A percentile compares a stretch with the other conserved stretches of the same genome.
Conservation (phyloP, 1,140 invertebrate genomes). For the Magallana ariakensis region DNA sequence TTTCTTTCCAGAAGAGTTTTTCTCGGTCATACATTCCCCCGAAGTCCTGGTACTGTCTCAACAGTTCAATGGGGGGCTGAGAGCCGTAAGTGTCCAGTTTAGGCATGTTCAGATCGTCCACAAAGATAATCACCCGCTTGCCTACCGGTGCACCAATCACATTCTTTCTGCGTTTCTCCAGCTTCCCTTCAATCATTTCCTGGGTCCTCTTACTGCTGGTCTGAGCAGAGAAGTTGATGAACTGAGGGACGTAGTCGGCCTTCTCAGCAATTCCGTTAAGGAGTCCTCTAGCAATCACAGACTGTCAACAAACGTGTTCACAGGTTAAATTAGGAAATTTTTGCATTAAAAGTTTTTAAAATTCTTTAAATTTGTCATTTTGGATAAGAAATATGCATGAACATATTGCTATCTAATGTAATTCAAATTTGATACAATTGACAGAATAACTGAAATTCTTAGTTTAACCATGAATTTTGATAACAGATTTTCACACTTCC, state of each 20-base stretch:
- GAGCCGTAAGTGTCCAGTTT: slow-evolving; percentile 80
- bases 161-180: slow-evolving; percentile 80
- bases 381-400: too few species aligned
- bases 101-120: slow-evolving; percentile 82
- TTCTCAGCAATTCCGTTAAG: slow-evolving; percentile 84
- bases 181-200: slow-evolving; percentile 81
- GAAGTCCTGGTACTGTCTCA: slow-evolving; percentile 90
- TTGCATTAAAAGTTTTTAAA: too few species aligned
- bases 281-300: slow-evolving; percentile 88
- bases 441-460: too few species aligned
- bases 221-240: slow-evolving; percentile 93
- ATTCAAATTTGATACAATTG: too few species aligned
- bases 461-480: too few species aligned
- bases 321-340: too few species aligned
- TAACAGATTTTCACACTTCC: too few species aligned
- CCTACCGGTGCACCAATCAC: slow-evolving; percentile 77
- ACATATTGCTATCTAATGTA: too few species aligned
- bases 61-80: slow-evolving; percentile 80
- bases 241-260: slow-evolving; percentile 86
- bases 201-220: slow-evolving; percentile 85
- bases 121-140: slow-evolving; percentile 79
- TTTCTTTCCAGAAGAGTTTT: slow-evolving; percentile 92
- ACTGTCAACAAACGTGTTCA: slow-evolving; percentile 79
- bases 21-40: slow-evolving; percentile 91
- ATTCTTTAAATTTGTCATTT: too few species aligned